These are phyloP conservation scores for Tigriopus californicus DNA, from an alignment of 2,888 invertebrate species.

Conservation along the genomic window DNA sequence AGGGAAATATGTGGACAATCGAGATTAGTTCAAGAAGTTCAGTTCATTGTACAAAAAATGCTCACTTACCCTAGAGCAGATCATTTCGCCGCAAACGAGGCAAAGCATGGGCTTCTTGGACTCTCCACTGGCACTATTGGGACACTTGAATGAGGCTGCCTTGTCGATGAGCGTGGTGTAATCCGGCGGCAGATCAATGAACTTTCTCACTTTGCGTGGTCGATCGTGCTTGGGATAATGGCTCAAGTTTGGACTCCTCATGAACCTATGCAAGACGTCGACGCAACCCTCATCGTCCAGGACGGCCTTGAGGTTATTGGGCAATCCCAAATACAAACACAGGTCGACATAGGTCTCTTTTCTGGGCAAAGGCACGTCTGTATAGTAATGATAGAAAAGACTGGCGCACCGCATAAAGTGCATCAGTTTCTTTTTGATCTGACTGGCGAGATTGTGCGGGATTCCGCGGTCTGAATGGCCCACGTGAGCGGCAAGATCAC, in stretches of 20 bases:
- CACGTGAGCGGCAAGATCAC: background rate
- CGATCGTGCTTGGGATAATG: too few relatives aligned
- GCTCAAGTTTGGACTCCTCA: too few relatives aligned
- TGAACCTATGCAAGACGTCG: background rate
- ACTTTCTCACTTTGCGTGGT: background rate
- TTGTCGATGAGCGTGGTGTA: slow-evolving; percentile 1
- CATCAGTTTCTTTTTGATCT: background rate
- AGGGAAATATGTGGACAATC: too few relatives aligned
- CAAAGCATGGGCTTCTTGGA: background rate
- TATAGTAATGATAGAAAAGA: background rate
- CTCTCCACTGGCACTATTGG: background rate
- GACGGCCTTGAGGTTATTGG: background rate
- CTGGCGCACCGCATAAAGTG: slow-evolving; percentile 1
- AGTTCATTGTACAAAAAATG: too few relatives aligned
- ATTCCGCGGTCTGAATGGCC: background rate
- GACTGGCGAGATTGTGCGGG: background rate
- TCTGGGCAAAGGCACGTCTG: background rate
- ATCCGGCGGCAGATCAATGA: slow-evolving; percentile 1
- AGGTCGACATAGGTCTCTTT: background rate
- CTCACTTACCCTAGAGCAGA: background rate
- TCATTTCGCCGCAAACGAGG: slow-evolving; percentile 2
- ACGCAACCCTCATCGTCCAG: background rate
- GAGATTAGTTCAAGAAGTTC: too few relatives aligned
- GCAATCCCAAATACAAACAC: background rate
- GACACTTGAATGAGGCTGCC: slow-evolving; percentile 3